Conservation (phyloP, 2,797 vertebrate genomes). For the Cercopithecus neglectus region DNA sequence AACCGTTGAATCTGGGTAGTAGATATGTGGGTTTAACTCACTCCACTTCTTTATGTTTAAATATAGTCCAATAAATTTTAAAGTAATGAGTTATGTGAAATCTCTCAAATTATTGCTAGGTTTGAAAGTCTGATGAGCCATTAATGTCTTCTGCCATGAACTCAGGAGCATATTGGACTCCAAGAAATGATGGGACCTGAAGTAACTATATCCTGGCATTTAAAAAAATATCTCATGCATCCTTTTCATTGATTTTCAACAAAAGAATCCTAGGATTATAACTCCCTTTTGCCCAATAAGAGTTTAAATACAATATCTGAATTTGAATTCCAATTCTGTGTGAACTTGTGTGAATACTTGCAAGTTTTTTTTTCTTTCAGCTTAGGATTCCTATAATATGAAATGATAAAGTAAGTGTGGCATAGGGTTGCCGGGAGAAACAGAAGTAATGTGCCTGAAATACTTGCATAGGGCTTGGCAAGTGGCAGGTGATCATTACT, state of each 20-base stretch:
- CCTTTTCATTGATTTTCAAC: neutral
- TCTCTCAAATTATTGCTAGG: neutral
- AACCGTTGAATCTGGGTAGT: neutral
- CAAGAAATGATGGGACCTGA: neutral
- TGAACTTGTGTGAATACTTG: neutral
- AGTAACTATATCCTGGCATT: neutral
- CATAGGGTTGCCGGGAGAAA: neutral
- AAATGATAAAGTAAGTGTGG: neutral
- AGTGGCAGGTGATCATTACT: neutral
- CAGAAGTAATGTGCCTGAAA: neutral
- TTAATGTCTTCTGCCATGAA: neutral
- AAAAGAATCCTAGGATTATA: neutral
- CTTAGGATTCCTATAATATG: neutral
- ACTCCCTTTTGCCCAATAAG: neutral
- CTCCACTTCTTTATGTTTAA: neutral
- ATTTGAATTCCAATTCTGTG: neutral
- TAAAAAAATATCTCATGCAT: neutral
- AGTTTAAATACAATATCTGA: neutral
- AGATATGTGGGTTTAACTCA: neutral
- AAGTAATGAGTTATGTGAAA: neutral
- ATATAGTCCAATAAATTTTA: neutral
- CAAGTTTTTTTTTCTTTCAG: neutral
- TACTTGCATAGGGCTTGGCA: fast-evolving
- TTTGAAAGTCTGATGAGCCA: neutral
- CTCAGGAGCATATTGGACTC: neutral